Evolutionary conservation across 2,888 invertebrate species (phyloP).

Genomic region (Caenorhabditis japonica): DNA sequence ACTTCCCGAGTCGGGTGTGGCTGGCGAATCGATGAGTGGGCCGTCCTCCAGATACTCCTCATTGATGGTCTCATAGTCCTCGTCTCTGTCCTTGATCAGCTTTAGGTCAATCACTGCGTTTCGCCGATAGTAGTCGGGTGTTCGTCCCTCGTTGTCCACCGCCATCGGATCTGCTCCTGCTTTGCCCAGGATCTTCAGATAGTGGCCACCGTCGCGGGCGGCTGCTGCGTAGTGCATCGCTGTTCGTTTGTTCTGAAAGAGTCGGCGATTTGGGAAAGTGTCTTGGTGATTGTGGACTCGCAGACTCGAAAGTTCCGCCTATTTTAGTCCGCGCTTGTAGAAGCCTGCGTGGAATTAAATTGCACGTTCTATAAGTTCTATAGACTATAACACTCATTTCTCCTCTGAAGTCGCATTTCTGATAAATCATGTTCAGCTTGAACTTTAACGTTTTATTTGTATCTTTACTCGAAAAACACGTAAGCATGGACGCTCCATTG

Average conservation of each 20-base stretch:
- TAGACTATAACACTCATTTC: too few relatives aligned
- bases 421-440: too few relatives aligned
- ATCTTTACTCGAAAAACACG: too few relatives aligned
- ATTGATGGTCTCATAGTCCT: conserved; percentile 59
- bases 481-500: too few relatives aligned
- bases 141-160: conserved; percentile 86
- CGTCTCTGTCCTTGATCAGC: conserved; percentile 70
- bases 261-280: too few relatives aligned
- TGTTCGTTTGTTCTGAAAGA: conserved; percentile 84
- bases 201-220: conserved; percentile 82
- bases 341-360: too few relatives aligned
- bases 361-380: too few relatives aligned
- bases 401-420: too few relatives aligned
- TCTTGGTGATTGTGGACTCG: too few relatives aligned
- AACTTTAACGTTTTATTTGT: too few relatives aligned
- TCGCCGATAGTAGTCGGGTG: conserved; percentile 86
- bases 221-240: conserved; percentile 90
- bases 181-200: conserved; percentile 82
- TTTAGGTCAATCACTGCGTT: conserved; percentile 83
- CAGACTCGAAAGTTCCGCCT: too few relatives aligned
- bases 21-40: conserved; percentile 60
- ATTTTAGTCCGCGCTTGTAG: too few relatives aligned
- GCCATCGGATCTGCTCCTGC: conserved; percentile 88
- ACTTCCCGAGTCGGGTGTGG: conserved; percentile 60
- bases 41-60: conserved; percentile 66